Conservation (phyloP, 2,797 vertebrate species). For the Eulemur mongoz region DNA sequence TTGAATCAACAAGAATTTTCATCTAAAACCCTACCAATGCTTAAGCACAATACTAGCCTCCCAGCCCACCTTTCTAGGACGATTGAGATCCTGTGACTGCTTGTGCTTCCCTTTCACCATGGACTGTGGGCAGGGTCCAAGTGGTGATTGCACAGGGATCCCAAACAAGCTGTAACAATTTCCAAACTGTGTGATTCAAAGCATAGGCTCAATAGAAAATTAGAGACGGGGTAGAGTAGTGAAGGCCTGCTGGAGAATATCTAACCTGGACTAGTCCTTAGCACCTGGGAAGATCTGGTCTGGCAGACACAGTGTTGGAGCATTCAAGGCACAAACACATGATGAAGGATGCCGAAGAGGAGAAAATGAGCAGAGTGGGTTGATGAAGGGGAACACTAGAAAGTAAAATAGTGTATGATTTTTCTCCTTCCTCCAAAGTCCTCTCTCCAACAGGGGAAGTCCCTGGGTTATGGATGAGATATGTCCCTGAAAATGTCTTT, state of each 20-base stretch:
- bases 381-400: background rate
- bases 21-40: background rate
- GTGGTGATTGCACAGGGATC: background rate
- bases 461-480: background rate
- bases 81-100: background rate
- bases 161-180: background rate
- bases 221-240: background rate
- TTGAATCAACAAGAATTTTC: background rate
- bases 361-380: background rate
- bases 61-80: background rate
- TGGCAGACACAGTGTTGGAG: background rate
- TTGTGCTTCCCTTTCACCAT: background rate
- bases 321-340: background rate
- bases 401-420: background rate
- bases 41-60: background rate
- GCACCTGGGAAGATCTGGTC: background rate
- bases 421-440: background rate
- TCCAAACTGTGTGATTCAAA: background rate
- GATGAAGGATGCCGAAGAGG: background rate
- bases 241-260: background rate
- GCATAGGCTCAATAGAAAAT: background rate
- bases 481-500: background rate
- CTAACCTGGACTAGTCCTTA: background rate
- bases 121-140: background rate
- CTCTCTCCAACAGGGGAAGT: background rate